Percentiles rank a stretch among this genome's conserved stretches.
phyloP scores from a whole-genome alignment of 2,888 invertebrate genomes.

The Odontocerum albicorne region DNA sequence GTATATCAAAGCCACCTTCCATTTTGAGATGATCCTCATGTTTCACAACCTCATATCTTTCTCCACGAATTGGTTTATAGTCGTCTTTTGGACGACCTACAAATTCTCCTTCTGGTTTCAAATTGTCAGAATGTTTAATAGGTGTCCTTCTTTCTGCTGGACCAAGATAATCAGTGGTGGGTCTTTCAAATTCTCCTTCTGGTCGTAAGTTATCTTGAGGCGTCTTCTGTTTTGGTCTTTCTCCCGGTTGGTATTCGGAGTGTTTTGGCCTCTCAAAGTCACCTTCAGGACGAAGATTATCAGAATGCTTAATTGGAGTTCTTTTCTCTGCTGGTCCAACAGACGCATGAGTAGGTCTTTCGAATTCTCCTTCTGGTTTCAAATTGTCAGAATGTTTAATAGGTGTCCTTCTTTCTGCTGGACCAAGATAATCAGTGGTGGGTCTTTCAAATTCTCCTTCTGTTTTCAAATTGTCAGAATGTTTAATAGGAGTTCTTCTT shows the following conservation, averaged over 20 bases:
- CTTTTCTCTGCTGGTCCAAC: constrained; percentile 47
- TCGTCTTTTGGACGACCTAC: constrained; percentile 39
- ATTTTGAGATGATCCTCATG: constrained; percentile 70
- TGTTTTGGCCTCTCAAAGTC: constrained; percentile 48
- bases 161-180: constrained; percentile 43
- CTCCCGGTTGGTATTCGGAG: constrained; percentile 48
- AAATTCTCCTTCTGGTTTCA: constrained; percentile 59
- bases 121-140: constrained; percentile 50
- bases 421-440: constrained; percentile 49
- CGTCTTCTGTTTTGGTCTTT: constrained; percentile 50
- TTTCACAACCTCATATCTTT: constrained; percentile 61
- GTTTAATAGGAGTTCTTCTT: constrained; percentile 47
- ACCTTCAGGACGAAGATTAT: constrained; percentile 58
- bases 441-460: constrained; percentile 61
- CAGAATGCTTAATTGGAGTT: constrained; percentile 45
- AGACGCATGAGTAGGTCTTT: constrained; percentile 43
- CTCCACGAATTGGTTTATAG: constrained; percentile 54
- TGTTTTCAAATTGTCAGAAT: constrained; percentile 52
- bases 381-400: constrained; percentile 54
- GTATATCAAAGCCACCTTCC: constrained; percentile 63
- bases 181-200: constrained; percentile 56
- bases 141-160: constrained; percentile 48
- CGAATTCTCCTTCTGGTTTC: constrained; percentile 59
- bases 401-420: constrained; percentile 51
- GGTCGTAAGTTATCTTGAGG: constrained; percentile 61